Evolutionary conservation across 2,797 vertebrate species (phyloP).

Genomic region (Echeneis naucrates): DNA sequence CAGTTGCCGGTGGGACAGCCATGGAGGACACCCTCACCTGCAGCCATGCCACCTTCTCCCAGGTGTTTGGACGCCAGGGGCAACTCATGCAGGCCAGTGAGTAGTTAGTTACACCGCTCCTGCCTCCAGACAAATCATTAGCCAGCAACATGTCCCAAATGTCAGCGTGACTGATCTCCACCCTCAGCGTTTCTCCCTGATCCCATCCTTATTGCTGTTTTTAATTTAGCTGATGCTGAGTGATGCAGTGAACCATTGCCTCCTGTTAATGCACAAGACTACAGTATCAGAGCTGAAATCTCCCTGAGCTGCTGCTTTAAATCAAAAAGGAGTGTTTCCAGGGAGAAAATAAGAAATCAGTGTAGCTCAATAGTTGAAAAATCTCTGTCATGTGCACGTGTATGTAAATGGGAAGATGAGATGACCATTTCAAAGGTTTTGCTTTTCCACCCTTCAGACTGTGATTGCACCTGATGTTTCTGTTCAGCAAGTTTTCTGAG

Average conservation of each 20-base stretch:
- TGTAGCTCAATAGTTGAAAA: constrained; percentile 8
- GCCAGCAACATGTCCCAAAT: constrained; percentile 40
- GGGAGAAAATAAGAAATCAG: neutral
- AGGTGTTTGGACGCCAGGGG: constrained; percentile 88
- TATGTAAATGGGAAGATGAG: constrained; percentile 27
- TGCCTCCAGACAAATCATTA: constrained; percentile 30
- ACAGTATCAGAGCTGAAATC: neutral
- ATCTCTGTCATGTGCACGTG: constrained; percentile 22
- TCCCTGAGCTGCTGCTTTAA: constrained; percentile 7
- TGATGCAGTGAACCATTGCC: constrained; percentile 2
- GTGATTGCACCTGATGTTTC: constrained; percentile 27
- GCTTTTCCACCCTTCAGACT: constrained; percentile 4
- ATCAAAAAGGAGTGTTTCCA: neutral
- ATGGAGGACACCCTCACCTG: constrained; percentile 88
- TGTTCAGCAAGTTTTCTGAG: constrained; percentile 42
- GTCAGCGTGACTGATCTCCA: constrained; percentile 52
- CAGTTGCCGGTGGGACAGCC: constrained; percentile 59
- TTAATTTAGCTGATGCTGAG: constrained; percentile 29
- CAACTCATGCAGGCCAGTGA: constrained; percentile 89
- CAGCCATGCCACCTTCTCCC: constrained; percentile 86
- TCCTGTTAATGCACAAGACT: constrained; percentile 13
- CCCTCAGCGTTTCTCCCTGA: constrained; percentile 32
- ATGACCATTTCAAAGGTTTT: neutral
- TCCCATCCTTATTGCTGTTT: constrained; percentile 36
- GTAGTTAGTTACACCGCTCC: constrained; percentile 55